These are phyloP conservation scores for Channa argus DNA, from an alignment of 2,113 vertebrate species.

Conservation along the genomic window DNA sequence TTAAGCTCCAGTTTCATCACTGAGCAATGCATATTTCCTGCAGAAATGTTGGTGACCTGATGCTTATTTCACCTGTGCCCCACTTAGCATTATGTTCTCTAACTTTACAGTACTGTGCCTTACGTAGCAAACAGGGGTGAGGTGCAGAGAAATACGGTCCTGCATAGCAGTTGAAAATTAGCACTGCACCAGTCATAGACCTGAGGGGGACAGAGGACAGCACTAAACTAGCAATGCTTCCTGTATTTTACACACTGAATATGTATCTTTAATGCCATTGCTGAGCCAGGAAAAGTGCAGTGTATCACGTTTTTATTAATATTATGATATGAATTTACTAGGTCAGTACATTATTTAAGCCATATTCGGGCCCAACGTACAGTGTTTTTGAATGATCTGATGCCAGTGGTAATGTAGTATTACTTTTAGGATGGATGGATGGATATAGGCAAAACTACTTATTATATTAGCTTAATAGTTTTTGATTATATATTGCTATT, in stretches of 20 bases:
- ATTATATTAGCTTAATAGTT: no score
- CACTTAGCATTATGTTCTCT: slow-evolving; percentile 58
- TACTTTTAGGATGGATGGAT: no score
- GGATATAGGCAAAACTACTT: no score
- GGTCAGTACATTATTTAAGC: no score
- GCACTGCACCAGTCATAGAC: slow-evolving; percentile 52
- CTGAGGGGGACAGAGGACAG: slow-evolving; percentile 23
- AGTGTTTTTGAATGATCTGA: no score
- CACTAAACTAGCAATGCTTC: slow-evolving; percentile 18
- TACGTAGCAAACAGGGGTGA: slow-evolving; percentile 36
- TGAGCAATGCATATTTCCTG: slow-evolving; percentile 10
- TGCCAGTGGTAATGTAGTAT: no score
- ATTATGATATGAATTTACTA: no score
- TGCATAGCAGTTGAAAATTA: slow-evolving; percentile 35
- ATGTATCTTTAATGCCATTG: no score
- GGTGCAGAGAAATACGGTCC: slow-evolving; percentile 42
- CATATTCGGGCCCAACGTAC: no score
- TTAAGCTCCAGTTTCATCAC: slow-evolving; percentile 49
- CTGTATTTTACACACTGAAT: background rate
- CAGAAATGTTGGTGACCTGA: slow-evolving; percentile 50
- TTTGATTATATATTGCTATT: no score
- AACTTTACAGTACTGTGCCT: slow-evolving; percentile 47
- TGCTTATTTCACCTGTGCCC: slow-evolving; percentile 66
- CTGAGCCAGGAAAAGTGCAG: no score
- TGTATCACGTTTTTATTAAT: no score